Evolutionary conservation across 2,888 invertebrate genomes (phyloP), one percentile per base, ranked within the genome.

Genomic region (Trachelus stipa): DNA sequence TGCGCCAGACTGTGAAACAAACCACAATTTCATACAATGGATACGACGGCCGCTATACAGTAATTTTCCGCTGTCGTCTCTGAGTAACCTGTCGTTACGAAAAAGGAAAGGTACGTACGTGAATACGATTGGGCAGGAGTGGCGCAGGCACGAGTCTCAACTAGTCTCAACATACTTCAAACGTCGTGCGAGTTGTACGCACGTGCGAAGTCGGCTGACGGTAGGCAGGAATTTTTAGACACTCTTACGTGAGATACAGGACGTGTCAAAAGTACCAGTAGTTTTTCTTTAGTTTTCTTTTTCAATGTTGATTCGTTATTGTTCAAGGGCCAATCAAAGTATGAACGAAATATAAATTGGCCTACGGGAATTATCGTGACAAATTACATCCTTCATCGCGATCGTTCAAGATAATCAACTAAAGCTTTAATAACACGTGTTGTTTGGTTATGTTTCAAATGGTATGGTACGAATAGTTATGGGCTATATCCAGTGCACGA

Each of bases 151-250:
- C 31, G 71, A 33, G 71, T 12, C 71, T 31, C 12, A 71, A 71
- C 31, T 31, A 33, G 71, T 12, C 71, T 31, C 12, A 71, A 71
- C 31, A 71, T 12, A 31, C 71, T 31, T 31, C 31, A 33, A 71
- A 2, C 71, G 71, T 31, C 71, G 3, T 33, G 12, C 12, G 4
- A 33, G 75, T 11, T 71, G 76, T 69, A 73, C 73, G 68, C 76
- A 68, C 73, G 74, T 77, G n/a, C 56, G 30, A 74, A 33, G 33
- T 68, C 75, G 73, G 76, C 33, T 40, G 71, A 71, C 12, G 31
- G 31, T 33, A 33, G 15, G 71, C 4, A 33, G 31, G 9, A 71
- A 71, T 71, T 71, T 33, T 71, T 31, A 71, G 71, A 71, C 31
- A 56, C 56, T 23, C 23, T 56, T 56, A 23, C 56, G 23, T 23